Percentiles rank a stretch among this genome's conserved stretches.
phyloP scores from a whole-genome alignment of 2,113 vertebrate species.

The Erythrolamprus reginae region DNA sequence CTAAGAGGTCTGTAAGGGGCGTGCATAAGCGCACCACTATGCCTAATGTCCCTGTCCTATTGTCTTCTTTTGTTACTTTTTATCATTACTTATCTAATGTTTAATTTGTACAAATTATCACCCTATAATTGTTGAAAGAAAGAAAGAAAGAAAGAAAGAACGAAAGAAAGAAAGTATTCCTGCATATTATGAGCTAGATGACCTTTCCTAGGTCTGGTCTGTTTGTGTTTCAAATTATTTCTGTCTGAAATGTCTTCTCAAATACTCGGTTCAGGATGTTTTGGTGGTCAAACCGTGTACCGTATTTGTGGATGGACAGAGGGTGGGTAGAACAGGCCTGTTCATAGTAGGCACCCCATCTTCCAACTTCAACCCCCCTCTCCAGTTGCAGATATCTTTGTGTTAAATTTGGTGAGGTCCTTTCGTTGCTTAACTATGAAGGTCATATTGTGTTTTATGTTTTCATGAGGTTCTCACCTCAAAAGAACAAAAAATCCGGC shows the following conservation, averaged over 20 bases:
- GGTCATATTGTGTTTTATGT: neutral
- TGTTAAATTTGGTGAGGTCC: neutral
- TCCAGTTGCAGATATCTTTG: neutral
- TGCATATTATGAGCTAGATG: neutral
- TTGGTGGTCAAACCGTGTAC: neutral
- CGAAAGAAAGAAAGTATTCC: no score
- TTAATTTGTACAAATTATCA: no score
- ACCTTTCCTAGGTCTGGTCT: neutral
- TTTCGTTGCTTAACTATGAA: neutral
- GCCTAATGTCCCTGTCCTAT: no score
- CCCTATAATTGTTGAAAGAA: no score
- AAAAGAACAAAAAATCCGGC: neutral
- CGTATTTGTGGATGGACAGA: neutral
- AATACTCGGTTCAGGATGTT: conserved; percentile 6
- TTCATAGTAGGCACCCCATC: neutral
- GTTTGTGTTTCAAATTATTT: conserved; percentile 14
- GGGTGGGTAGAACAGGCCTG: neutral
- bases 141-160: no score
- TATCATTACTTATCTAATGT: no score
- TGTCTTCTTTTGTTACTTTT: no score
- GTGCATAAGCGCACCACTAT: no score
- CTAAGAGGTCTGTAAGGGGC: no score
- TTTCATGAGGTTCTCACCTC: neutral
- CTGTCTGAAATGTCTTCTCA: conserved; percentile 26
- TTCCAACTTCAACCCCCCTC: neutral